phyloP scores from a whole-genome alignment of 1,140 invertebrate genomes.

The Cydia fagiglandana region DNA sequence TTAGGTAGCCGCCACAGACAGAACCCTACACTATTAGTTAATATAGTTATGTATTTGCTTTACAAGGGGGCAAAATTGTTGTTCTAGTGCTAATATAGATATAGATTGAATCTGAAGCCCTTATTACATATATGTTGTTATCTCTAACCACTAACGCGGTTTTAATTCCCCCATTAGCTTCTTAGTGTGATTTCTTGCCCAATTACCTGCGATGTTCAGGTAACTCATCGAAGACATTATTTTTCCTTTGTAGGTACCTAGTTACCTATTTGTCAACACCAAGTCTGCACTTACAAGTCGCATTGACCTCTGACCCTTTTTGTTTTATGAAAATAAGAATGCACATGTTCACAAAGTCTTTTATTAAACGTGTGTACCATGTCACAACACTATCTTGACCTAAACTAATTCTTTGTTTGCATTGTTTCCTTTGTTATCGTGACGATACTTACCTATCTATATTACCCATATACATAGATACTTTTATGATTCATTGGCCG shows the following conservation, averaged over 20 bases:
- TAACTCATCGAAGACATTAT: background rate
- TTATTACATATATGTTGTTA: no score
- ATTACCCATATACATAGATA: background rate
- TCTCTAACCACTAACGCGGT: no score
- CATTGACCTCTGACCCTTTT: background rate
- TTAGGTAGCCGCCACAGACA: no score
- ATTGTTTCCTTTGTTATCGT: constrained; percentile 25
- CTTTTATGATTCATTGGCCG: background rate
- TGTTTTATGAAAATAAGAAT: constrained; percentile 16
- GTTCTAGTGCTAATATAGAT: no score
- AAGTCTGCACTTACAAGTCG: background rate
- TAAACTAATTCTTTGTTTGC: constrained; percentile 16
- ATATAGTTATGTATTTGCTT: no score
- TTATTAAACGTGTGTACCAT: constrained; percentile 12
- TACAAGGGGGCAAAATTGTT: no score
- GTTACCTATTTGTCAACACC: background rate
- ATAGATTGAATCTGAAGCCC: no score
- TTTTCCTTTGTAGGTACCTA: background rate
- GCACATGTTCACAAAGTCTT: constrained; percentile 5
- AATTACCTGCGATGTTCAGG: no score
- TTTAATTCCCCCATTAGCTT: no score
- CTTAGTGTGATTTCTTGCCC: no score
- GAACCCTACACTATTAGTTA: no score
- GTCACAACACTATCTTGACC: background rate
- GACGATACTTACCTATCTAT: background rate